phyloP scores from a whole-genome alignment of 1,140 invertebrate species.

The Subanguina moxae region DNA sequence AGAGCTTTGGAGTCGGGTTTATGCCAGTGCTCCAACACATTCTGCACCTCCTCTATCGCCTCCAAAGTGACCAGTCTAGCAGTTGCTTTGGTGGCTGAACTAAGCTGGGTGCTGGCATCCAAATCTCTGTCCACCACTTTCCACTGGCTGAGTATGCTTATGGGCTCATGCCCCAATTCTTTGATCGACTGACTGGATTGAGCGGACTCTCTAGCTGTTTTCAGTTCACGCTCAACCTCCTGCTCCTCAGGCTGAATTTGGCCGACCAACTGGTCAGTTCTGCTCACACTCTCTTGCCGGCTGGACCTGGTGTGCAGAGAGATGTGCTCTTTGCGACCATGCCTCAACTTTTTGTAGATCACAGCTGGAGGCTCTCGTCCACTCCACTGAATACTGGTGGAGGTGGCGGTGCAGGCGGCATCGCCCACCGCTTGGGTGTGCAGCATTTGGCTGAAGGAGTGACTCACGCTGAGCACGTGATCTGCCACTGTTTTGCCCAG shows the following conservation, averaged over 20 bases:
- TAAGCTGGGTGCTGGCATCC: slow-evolving; percentile 32
- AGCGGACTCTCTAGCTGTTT: neutral
- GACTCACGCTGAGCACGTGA: slow-evolving; percentile 25
- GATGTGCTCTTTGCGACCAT: slow-evolving; percentile 12
- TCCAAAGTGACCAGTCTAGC: slow-evolving; percentile 28
- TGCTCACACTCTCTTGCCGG: neutral
- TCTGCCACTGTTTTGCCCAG: slow-evolving; percentile 7
- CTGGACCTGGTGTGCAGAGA: neutral
- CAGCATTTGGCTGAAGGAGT: slow-evolving; percentile 16
- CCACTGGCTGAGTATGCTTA: slow-evolving; percentile 35
- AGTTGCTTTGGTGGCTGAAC: slow-evolving; percentile 29
- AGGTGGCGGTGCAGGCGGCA: slow-evolving; percentile 11
- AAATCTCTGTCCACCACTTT: slow-evolving; percentile 43
- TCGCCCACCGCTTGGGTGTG: slow-evolving; percentile 11
- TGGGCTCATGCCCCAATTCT: neutral
- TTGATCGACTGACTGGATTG: slow-evolving; percentile 8
- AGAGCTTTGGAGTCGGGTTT: neutral
- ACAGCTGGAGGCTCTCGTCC: slow-evolving; percentile 3
- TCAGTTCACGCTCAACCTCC: neutral
- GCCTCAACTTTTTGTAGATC: slow-evolving; percentile 17
- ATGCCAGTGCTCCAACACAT: neutral
- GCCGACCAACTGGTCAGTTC: neutral
- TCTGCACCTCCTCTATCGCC: slow-evolving; percentile 1
- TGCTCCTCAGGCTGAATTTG: neutral
- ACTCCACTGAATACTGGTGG: slow-evolving; percentile 18